Percentiles rank a stretch among this genome's conserved stretches.
Evolutionary conservation across 2,888 invertebrate genomes (phyloP).

Genomic region (Heliconius sara): DNA sequence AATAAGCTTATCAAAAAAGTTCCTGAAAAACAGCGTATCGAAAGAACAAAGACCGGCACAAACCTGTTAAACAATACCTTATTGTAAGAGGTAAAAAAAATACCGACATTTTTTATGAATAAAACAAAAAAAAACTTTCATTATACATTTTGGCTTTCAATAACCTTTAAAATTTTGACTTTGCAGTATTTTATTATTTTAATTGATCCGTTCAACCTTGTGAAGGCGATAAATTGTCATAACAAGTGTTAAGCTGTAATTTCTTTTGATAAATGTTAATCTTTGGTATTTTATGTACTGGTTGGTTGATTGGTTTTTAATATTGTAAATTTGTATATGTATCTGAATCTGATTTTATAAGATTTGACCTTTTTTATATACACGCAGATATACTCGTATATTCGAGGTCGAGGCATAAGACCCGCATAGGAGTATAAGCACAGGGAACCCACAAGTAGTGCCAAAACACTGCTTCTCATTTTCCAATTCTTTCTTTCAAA

Average conservation of each 20-base stretch:
- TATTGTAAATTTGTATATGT: no score
- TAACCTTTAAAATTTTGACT: constrained; percentile 19
- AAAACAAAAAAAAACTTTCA: constrained; percentile 1
- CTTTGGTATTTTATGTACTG: neutral
- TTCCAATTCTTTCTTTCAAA: no score
- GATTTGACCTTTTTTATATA: no score
- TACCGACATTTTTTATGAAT: constrained; percentile 5
- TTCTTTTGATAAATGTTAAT: neutral
- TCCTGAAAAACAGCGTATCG: neutral
- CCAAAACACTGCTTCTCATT: no score
- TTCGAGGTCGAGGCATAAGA: no score
- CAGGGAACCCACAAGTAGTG: no score
- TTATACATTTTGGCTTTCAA: constrained; percentile 4
- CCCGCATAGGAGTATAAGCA: no score
- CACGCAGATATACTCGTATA: no score
- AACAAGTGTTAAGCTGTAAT: neutral
- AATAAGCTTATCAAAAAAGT: neutral
- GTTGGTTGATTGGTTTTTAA: no score
- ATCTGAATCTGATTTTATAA: no score
- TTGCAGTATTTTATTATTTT: neutral
- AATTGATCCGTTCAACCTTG: neutral
- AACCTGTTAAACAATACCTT: neutral
- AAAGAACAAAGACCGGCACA: neutral
- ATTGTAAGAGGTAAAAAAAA: neutral
- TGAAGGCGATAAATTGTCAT: constrained; percentile 2